phyloP scores from a whole-genome alignment of 2,113 vertebrate genomes.

The Catharus fuscescens region DNA sequence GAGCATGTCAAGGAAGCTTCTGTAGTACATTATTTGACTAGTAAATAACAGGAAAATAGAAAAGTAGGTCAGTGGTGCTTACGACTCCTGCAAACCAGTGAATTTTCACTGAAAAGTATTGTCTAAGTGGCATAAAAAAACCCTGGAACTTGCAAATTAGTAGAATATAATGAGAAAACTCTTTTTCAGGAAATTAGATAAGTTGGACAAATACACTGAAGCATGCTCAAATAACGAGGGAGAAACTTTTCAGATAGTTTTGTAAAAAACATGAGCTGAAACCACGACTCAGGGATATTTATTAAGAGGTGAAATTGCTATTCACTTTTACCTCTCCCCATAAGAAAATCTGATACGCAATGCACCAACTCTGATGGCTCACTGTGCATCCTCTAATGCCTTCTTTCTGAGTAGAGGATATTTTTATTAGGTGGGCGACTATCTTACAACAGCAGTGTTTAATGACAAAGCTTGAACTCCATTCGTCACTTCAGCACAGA shows the following conservation, averaged over 20 bases:
- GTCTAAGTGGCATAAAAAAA: not conserved
- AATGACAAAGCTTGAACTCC: not conserved
- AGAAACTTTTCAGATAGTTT: not conserved
- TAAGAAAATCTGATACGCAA: not conserved
- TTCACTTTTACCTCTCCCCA: not conserved
- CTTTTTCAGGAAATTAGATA: not conserved
- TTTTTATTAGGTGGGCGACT: not conserved
- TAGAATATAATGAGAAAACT: not conserved
- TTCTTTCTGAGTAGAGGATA: not conserved
- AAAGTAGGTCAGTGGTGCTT: constrained; percentile 59
- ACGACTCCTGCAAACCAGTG: not conserved
- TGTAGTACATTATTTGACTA: constrained; percentile 26
- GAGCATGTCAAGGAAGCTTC: constrained; percentile 30
- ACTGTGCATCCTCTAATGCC: not conserved
- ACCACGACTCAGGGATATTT: not conserved
- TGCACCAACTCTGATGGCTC: not conserved
- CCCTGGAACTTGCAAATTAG: not conserved
- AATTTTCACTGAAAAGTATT: constrained; percentile 15
- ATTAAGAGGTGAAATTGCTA: not conserved
- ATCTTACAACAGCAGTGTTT: not conserved
- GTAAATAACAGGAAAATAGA: constrained; percentile 43
- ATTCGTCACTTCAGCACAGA: not conserved
- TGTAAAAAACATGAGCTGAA: not conserved
- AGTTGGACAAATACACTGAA: not conserved
- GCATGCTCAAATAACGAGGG: not conserved